Base-by-base conservation (phyloP, 1,140 invertebrate genomes). In the Hypsibius dujardini region DNA sequence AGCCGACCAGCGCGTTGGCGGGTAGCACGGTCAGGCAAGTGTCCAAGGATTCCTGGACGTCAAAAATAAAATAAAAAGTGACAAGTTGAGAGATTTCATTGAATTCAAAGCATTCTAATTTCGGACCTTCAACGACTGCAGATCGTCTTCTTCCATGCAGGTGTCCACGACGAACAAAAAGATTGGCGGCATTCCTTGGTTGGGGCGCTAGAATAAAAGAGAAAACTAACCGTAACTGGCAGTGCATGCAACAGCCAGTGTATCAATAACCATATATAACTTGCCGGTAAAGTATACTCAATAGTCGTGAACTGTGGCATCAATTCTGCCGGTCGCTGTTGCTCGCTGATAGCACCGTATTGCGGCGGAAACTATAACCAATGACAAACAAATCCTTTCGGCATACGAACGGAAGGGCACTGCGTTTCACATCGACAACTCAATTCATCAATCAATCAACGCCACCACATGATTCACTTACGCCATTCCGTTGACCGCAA, bases 251-350 rank as follows among this genome's bases (percentile, higher is more conserved):
- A 72, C 50, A 1, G 46, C 46, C 1, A 2, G 1, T 50, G 42
- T 56, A 28, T 28, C 28, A 28, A 28, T 28, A 15, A 56, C 12
- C 7, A 12, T 28, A 71, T 12, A 40, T 72, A 15, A 75, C 76
- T 81, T 78, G 88, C 87, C 73, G 88, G 89, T 73, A 99, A 90
- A 2, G 91, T 97, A 78, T 99, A 99, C 79, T 99, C 96, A 74
- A 99, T 90, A 1, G 95, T 98, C 47, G 94, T 94, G 78, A 96
- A 98, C 76, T 89, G 87, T 3, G 93, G 93, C 76, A 97, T 94
- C 2, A 98, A 82, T 80, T 99, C 96, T 15, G 95, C 95, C 62
- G 95, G 95, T 77, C 95, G 92, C 82, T 95, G 91, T 76, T 95
- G 90, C 77, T 98, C 95, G 45, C 93, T 90, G 78, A 99, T 98